phyloP scores from a whole-genome alignment of 2,888 invertebrate genomes.

The Glaucopsyche alexis region DNA sequence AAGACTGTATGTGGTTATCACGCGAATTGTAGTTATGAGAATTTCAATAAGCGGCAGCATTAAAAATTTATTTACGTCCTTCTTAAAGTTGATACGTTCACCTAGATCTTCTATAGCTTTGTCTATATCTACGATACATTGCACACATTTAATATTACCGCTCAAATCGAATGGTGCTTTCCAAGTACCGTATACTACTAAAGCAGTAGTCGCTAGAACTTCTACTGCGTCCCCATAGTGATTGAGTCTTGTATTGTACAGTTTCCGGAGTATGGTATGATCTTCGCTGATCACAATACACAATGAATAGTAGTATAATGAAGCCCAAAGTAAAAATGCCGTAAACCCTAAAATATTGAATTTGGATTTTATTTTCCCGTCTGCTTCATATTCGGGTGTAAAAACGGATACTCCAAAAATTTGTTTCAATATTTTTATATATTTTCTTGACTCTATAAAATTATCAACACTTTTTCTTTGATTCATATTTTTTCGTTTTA shows the following conservation, averaged over 20 bases:
- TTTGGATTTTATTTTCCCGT: constrained; percentile 38
- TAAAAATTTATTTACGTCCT: constrained; percentile 44
- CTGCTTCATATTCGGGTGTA: constrained; percentile 32
- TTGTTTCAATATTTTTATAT: constrained; percentile 47
- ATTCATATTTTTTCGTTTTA: constrained; percentile 33
- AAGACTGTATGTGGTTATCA: constrained; percentile 47
- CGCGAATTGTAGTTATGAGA: constrained; percentile 44
- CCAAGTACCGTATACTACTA: constrained; percentile 51
- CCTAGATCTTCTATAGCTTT: constrained; percentile 48
- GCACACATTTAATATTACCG: constrained; percentile 43
- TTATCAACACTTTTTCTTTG: constrained; percentile 46
- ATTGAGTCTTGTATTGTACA: constrained; percentile 57
- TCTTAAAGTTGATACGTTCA: constrained; percentile 48
- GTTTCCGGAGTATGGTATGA: constrained; percentile 54
- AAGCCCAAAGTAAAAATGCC: constrained; percentile 46
- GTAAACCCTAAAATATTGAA: constrained; percentile 49
- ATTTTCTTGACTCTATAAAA: constrained; percentile 47
- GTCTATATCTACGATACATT: constrained; percentile 52
- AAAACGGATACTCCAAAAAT: constrained; percentile 49
- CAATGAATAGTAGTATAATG: constrained; percentile 50
- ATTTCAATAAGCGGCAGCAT: constrained; percentile 45
- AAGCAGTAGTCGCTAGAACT: constrained; percentile 46
- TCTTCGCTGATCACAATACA: constrained; percentile 49
- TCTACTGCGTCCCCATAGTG: constrained; percentile 61
- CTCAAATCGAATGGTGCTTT: constrained; percentile 52